Base-by-base conservation (phyloP, 1,140 invertebrate species). In the Drosophila lacteicornis region DNA sequence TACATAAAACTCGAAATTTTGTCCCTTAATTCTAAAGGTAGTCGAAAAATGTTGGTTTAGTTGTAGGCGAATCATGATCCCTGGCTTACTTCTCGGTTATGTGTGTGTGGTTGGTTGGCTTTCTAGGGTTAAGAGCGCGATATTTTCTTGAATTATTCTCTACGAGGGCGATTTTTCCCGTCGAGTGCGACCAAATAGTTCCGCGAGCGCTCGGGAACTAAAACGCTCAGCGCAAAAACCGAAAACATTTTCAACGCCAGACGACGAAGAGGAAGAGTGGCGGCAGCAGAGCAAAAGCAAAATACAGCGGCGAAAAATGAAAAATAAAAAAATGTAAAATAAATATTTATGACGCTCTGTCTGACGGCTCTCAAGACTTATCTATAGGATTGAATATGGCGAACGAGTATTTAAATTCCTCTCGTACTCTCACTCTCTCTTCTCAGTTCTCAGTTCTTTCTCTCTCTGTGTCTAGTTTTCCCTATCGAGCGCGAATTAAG, bases 271-370 rank as follows among this genome's bases (percentile, higher is more conserved):
- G 46, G 69, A 59, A 73, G 69, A 73, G 22, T 30, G 27, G 27
- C 27, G 17, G 15, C 60, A 38, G 27, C 55, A 57, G 68, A 74
- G 62, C 47, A 47, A 65, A 50, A 69, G 81, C 79, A 78, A 82
- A 75, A 53, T 57, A 66, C 42, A 55, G 53, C 45, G 65, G 65
- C 45, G 59, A 55, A 55, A 70, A 68, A 42, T 49, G 47, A 57
- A 33, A 69, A 63, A 69, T 43, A 70, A 49, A 71, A 40, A 76
- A 70, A 73, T 63, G 60, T 69, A 53, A 79, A 82, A 91, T 79
- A 81, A 71, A 88, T 90, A 90, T 90, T 90, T 88, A 90, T 90
- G 81, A 90, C 85, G 81, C 81, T 85, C 67, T 70, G 79, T 82
- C 80, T 62, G 86, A 82, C 82, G 62, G 61, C 65, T 63, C 66